A percentile compares a stretch with the other conserved stretches of the same genome.
These are phyloP conservation scores for Chloroceryle inda DNA, from an alignment of 2,797 vertebrate genomes.

Conservation along the genomic window DNA sequence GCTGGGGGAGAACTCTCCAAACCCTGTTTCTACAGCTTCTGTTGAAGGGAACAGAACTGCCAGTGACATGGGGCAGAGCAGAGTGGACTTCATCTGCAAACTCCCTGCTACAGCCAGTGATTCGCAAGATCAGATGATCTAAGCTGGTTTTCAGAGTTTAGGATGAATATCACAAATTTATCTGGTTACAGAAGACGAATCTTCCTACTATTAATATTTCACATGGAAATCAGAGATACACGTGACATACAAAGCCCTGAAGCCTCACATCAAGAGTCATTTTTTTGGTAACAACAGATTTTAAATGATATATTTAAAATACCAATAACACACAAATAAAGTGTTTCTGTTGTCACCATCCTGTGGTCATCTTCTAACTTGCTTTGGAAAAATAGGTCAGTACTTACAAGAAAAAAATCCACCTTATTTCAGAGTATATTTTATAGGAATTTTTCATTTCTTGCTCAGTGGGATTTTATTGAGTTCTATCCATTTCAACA, in stretches of 20 bases:
- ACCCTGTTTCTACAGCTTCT: background rate
- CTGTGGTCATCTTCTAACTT: background rate
- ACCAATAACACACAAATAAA: background rate
- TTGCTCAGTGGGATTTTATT: slow-evolving; percentile 2
- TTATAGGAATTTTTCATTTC: background rate
- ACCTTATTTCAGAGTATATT: background rate
- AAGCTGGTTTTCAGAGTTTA: background rate
- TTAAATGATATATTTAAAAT: background rate
- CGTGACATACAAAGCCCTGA: background rate
- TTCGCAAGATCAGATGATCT: background rate
- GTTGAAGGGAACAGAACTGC: background rate
- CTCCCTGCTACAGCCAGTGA: background rate
- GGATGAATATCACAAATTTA: background rate
- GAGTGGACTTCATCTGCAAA: background rate
- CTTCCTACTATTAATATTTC: background rate
- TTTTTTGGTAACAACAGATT: background rate
- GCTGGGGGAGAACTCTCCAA: background rate
- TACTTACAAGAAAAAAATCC: background rate
- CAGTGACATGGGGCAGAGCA: background rate
- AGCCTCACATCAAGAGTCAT: background rate
- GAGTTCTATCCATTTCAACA: slow-evolving; percentile 30
- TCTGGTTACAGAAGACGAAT: background rate
- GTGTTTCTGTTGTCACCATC: background rate
- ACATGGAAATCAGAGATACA: background rate
- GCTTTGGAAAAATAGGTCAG: background rate